Base-by-base conservation (phyloP, 2,888 invertebrate species). In the Trichogramma dendrolimi region DNA sequence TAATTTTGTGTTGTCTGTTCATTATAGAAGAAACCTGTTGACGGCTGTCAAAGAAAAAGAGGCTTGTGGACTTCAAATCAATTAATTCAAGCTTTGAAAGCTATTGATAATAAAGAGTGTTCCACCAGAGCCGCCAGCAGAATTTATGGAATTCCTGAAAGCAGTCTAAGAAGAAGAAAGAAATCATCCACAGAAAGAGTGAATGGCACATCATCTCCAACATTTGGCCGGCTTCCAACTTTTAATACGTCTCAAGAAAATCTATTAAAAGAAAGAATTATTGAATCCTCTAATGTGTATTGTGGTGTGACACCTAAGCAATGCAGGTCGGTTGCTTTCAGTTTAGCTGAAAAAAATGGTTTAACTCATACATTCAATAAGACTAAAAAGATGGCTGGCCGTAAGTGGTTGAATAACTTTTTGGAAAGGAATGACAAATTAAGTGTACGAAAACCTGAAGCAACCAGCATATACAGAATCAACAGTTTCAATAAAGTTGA, bases 341-440 rank as follows among this genome's bases (percentile, higher is more conserved):
- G 66, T 2, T 55, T 66, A 8, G 67, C 68, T 4, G 67, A 68
- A 60, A 11, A 56, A 1, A 40, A 68, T 4, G 57, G 63, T 43
- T 52, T 68, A 47, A 46, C 61, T 10, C 67, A 68, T 47, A 49
- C 60, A 27, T 71, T 71, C 42, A 69, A 64, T 47, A 62, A 60
- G 49, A 50, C 60, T 6, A 62, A 61, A 11, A n/a, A 14, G 49
- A 63, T 48, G 11, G 68, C 70, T 27, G 70, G 67, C 5, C 67
- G 67, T 60, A 41, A 71, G 8, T 69, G 62, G 50, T 67, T 58
- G 14, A 59, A 61, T 48, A 10, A 40, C 1, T 71, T 69, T 52
- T 67, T 64, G 61, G 63, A 62, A 27, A 60, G 62, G 42, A 43
- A 68, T 51, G 27, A 58, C 2, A 58, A 64, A n/a, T 41, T 66